These are phyloP conservation scores for Emydoidea blandingii DNA, from an alignment of 2,797 vertebrate species.

Conservation along the genomic window DNA sequence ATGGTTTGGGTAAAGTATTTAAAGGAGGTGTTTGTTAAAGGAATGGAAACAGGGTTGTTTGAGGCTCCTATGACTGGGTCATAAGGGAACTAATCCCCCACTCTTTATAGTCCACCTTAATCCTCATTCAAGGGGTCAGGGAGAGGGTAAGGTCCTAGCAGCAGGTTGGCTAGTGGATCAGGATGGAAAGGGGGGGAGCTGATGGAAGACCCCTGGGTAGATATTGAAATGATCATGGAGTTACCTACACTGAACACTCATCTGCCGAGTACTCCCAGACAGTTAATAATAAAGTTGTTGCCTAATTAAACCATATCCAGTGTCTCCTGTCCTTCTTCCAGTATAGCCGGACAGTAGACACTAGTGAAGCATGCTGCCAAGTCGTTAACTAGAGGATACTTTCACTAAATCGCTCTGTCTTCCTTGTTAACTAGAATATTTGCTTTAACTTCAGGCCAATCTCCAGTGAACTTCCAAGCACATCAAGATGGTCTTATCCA, in stretches of 20 bases:
- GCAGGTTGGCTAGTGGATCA: neutral
- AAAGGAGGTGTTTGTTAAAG: neutral
- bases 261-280: neutral
- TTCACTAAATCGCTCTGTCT: neutral
- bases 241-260: neutral
- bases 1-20: neutral
- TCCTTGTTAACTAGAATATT: neutral
- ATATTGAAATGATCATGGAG: neutral
- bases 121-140: neutral
- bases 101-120: neutral
- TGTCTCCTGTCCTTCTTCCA: neutral
- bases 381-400: neutral
- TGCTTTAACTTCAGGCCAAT: neutral
- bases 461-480: neutral
- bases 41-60: neutral
- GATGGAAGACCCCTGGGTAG: neutral
- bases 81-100: neutral
- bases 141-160: neutral
- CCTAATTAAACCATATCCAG: neutral
- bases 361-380: constrained; percentile 26
- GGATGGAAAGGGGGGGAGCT: neutral
- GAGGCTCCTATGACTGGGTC: neutral
- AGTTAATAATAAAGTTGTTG: neutral
- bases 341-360: neutral
- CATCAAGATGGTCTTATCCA: neutral